Base-by-base conservation (phyloP, 2,888 invertebrate genomes). In the Druceiella hillmani region DNA sequence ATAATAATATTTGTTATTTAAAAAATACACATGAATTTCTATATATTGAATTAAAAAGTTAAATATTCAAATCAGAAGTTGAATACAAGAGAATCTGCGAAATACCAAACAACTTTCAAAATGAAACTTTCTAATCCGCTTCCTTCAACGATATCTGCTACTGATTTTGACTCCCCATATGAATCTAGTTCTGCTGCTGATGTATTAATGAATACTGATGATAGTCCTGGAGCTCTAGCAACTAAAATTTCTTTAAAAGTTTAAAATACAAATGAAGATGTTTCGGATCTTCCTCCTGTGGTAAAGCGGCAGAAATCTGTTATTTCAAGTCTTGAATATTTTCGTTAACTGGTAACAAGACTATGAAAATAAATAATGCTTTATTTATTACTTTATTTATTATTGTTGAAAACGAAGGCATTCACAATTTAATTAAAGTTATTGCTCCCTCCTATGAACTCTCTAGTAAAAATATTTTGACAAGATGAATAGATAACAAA, bases 401-500 rank as follows among this genome's bases (percentile, higher is more conserved):
- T n/a, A 41, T 44, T 29, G 33, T 44, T 20, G 40, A 34, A 41
- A 44, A 45, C 34, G 43, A 47, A 38, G 44, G 45, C 24, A 47
- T 49, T 41, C 27, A 41, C 10, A 38, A 37, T 46, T 22, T 47
- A 10, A 42, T 51, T 31, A 47, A 52, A 46, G 45, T 47, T 31
- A 7, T 37, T 46, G 50, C 47, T 11, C 47, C 49, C 2, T 47
- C 47, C 37, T 50, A 49, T 33, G 47, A 49, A 38, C 43, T 48
- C 28, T 46, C 48, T 9, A 41, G 40, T 36, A 43, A 33, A 14
- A 48, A 41, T 9, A 46, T 46, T 7, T 37, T 54, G 38, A 51
- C 45, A 29, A 44, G 48, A 22, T 49, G 46, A 47, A 27, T 51
- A 38, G 48, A 52, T 45, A 47, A 7, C 45, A 53, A 47, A n/a